phyloP scores from a whole-genome alignment of 2,113 vertebrate species.

The Camelus bactrianus region DNA sequence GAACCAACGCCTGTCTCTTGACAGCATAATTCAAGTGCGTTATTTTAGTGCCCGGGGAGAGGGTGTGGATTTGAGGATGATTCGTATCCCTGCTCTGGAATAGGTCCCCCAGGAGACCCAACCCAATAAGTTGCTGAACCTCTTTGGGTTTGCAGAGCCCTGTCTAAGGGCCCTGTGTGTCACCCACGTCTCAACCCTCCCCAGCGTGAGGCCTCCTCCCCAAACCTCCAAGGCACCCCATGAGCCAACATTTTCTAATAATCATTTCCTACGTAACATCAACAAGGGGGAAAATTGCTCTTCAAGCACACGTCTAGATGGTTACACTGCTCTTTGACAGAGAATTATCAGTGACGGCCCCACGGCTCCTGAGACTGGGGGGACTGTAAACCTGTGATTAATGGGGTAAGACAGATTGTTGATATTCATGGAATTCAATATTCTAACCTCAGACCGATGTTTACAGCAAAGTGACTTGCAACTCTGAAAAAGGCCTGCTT shows the following conservation, averaged over 20 bases:
- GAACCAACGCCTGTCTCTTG: not conserved
- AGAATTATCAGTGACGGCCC: slow-evolving; percentile 73
- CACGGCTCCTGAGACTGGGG: not conserved
- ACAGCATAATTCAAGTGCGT: not conserved
- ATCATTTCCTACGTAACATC: slow-evolving; percentile 70
- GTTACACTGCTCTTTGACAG: slow-evolving; percentile 68
- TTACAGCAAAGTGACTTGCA: slow-evolving; percentile 59
- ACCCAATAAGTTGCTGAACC: not conserved
- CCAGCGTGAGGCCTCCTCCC: not conserved
- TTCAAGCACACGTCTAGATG: slow-evolving; percentile 69
- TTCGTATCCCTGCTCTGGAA: not conserved
- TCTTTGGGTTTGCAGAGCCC: not conserved
- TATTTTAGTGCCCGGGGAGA: not conserved
- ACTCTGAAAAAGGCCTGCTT: slow-evolving; percentile 11
- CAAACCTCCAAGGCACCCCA: not conserved
- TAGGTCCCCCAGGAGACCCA: not conserved
- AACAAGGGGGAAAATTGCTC: slow-evolving; percentile 72
- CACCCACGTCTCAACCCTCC: not conserved
- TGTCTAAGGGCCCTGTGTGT: not conserved
- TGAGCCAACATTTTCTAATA: slow-evolving; percentile 64
- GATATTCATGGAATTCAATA: slow-evolving; percentile 78
- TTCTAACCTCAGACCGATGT: slow-evolving; percentile 75
- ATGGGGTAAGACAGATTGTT: slow-evolving; percentile 79
- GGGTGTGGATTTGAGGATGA: not conserved
- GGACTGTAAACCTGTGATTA: slow-evolving; percentile 64